Base-by-base conservation (phyloP, 1,140 invertebrate species). In the Diuraphis noxia region DNA sequence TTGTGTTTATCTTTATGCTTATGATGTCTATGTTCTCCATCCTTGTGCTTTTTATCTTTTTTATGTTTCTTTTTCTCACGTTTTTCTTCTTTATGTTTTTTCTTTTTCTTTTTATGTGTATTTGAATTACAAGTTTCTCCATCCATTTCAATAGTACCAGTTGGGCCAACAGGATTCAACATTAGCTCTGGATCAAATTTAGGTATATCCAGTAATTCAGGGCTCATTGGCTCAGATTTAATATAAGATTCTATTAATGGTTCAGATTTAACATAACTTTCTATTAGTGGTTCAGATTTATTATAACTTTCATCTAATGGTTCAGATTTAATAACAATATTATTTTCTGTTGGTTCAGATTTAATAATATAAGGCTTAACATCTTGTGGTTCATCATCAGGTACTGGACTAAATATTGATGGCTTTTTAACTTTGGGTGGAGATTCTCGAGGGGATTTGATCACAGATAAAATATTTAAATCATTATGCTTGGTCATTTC, bases 31-130 rank as follows among this genome's bases (percentile, higher is more conserved):
- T 92, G 88, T 49, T 93, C 92, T 4, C 92, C 92, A 30, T 93
- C 88, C 85, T 92, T 93, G 13, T 93, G 92, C 92, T 93, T 93
- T 49, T 92, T 91, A 92, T 94, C 93, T 56, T 94, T 92, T 92
- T 93, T 93, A 84, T 93, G 92, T 92, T 93, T 92, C 25, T 93
- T 93, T 5, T 93, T 93, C 4, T 93, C 92, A 43, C 93, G 95
- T 89, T 96, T 92, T 85, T 93, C 94, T 34, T 94, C 93, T 92
- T 94, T 94, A 88, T 94, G 93, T 93, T 96, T 96, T 92, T 96
- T 95, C 93, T 96, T 96, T 46, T 94, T 95, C 93, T 96, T 96
- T 92, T 96, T 95, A 89, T 92, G 92, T 34, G 77, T 41, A 87
- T 86, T 87, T 41, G 77, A 86, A 88, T 49, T 81, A 82, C 72